Evolutionary conservation across 2,888 invertebrate species (phyloP), one percentile per base, ranked within the genome.

Genomic region (Apomyelois bistriatella): DNA sequence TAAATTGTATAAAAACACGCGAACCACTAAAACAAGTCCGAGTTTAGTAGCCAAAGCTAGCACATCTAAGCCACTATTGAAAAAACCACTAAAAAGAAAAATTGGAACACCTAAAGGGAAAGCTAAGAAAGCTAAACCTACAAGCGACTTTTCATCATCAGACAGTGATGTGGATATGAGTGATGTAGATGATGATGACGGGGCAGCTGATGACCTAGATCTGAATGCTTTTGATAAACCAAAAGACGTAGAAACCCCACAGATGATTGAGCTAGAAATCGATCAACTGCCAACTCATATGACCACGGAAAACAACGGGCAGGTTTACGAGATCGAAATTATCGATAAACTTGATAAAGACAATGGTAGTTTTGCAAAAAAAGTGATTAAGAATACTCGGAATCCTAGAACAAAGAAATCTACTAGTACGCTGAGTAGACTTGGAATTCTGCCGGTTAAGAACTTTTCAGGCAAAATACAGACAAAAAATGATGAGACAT

Each of bases 251-350:
- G 41, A 42, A 1, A 55, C 55, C 22, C 3, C 22, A 22, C 22
- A 22, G 22, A 22, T 22, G 22, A 12, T 15, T 58, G 2, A 68
- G 3, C 55, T 68, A 4, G 40, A 64, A 42, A 63, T 72, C 1
- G 65, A 62, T 4, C 57, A 62, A 0, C 16, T 71, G 4, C 72
- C 74, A 0, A 36, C 60, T 0, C 28, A 66, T 1, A 59, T 70
- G 9, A 66, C 56, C 30, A 58, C 62, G 0, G 66, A 66, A 9
- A 52, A 56, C 0, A 48, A 56, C 1, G 67, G 65, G 0, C 49
- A 59, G 3, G 0, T 58, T 0, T 58, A 54, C 7, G 70, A 76
- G 46, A 75, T 76, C 5, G 72, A 79, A 61, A 64, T 76, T 3
- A 67, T 73, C 3, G 70, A 75, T 41, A 32, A 71, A 28, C 3